These are phyloP conservation scores for Pterocles orientalis DNA, from an alignment of 2,113 vertebrate genomes.

Conservation along the genomic window DNA sequence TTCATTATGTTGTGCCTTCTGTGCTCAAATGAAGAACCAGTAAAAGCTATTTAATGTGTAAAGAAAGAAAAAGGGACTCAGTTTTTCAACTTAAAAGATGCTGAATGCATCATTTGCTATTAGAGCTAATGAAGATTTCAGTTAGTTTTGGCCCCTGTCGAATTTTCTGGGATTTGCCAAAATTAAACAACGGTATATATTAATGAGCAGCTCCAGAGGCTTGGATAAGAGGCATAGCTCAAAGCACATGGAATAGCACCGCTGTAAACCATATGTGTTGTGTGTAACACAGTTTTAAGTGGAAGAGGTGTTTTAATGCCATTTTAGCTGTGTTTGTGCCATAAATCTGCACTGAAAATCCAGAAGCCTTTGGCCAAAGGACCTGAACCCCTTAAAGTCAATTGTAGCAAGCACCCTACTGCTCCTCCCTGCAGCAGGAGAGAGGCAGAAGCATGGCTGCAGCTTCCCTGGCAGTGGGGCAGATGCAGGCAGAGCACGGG, in stretches of 20 bases:
- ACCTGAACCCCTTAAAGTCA: neutral
- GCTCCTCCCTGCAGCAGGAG: neutral
- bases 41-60: neutral
- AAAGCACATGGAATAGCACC: neutral
- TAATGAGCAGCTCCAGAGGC: constrained; percentile 34
- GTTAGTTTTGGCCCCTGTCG: constrained; percentile 33
- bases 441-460: neutral
- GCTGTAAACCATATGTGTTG: neutral
- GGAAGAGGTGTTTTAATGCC: neutral
- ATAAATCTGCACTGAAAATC: neutral
- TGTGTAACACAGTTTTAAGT: neutral
- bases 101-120: neutral
- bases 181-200: neutral
- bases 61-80: neutral
- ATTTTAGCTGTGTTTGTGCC: neutral
- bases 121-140: constrained; percentile 59
- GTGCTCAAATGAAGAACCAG: neutral
- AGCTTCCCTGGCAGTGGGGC: neutral
- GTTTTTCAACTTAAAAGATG: constrained; percentile 8
- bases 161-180: constrained; percentile 4
- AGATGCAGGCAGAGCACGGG: neutral
- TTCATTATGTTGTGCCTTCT: neutral
- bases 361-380: neutral
- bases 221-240: neutral
- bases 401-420: neutral